Evolutionary conservation across 2,797 vertebrate species (phyloP), one percentile per base, ranked within the genome.

Genomic region (Gambusia yucatana): DNA sequence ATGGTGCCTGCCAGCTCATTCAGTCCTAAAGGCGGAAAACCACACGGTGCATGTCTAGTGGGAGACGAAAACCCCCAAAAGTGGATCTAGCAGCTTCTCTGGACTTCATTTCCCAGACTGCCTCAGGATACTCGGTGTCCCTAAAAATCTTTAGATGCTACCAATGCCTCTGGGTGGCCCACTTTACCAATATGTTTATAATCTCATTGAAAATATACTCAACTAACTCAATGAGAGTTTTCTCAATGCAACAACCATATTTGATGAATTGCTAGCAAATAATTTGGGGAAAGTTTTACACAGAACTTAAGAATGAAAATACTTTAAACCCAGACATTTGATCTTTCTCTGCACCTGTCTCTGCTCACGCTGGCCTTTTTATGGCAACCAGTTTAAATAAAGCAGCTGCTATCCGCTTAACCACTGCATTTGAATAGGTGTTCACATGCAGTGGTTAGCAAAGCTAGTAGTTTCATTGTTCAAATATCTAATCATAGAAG

Each of bases 71-170:
- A 82, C 75, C 71, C 84, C 82, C 77, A 59, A 47, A 41, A 87
- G 85, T 76, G 80, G 70, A 84, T 88, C 77, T 78, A 82, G 84
- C 73, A 41, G 82, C 79, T 91, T 82, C 77, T 77, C 87, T 79
- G 81, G 84, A 94, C 90, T 87, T n/a, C 83, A 89, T 81, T 76
- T 88, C 91, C 88, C 92, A 91, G 86, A 55, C 8, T 91, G 90
- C 94, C 91, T 87, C 75, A 41, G 91, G 91, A 82, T 55, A 20
- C 55, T 1, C 81, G 52, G 72, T 80, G 91, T 89, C 94, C 93
- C 90, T 80, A 85, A 92, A 92, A 90, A 82, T 79, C 74, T 77
- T 55, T 28, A 80, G 77, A 78, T 33, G 3, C 76, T 70, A 83
- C 80, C 76, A 11, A 17, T 46, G 85, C 84, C 74, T 89, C 75